Conservation (phyloP, 2,888 invertebrate species). For the Callimorpha dominula region DNA sequence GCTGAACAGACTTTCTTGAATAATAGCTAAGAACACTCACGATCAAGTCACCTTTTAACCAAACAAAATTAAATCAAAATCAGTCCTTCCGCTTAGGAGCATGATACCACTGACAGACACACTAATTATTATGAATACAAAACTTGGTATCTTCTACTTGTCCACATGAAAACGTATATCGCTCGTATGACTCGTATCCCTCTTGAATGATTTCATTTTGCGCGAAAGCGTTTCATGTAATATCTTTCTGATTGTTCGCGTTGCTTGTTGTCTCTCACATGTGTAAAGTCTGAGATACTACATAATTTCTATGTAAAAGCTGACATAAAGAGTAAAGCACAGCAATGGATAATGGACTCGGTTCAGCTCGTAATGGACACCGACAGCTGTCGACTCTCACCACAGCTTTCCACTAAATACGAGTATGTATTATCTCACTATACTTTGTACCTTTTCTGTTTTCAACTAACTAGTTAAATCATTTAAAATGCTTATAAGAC, state of each 20-base stretch:
- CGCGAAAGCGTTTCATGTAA: not conserved
- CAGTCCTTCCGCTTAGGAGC: no score
- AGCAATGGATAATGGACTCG: constrained; percentile 29
- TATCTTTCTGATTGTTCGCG: not conserved
- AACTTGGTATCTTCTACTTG: not conserved
- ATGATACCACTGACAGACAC: no score
- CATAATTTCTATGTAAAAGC: not conserved
- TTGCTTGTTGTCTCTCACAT: not conserved
- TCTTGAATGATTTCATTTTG: not conserved
- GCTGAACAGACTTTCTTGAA: no score
- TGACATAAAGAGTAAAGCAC: not conserved
- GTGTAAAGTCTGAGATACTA: not conserved
- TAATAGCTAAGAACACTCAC: no score
- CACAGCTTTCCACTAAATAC: not conserved
- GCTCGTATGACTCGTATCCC: no score
- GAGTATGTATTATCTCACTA: not conserved
- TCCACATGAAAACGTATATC: not conserved
- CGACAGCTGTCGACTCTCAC: constrained; percentile 38
- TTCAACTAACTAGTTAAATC: not conserved
- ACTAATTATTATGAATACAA: not conserved
- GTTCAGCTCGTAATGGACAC: constrained; percentile 37
- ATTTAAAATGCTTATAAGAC: not conserved
- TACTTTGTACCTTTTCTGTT: not conserved
- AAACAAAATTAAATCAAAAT: no score
- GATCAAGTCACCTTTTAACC: no score